Percentiles rank a stretch among this genome's conserved stretches.
Evolutionary conservation across 2,888 invertebrate species (phyloP).

Genomic region (Tipula helvola): DNA sequence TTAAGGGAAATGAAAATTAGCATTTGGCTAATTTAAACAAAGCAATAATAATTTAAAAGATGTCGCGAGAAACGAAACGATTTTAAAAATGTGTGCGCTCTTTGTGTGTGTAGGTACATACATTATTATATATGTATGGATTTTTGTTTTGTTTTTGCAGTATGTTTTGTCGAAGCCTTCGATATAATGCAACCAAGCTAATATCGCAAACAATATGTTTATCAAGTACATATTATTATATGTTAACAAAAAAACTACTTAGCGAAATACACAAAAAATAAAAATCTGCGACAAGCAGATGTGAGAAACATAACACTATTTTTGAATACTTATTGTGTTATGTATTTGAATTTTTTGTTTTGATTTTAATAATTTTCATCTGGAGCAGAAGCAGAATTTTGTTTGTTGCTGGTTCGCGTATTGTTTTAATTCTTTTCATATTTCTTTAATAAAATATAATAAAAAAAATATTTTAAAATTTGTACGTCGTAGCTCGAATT

Average conservation of each 20-base stretch:
- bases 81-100: background rate
- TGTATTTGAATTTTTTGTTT: background rate
- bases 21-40: conserved; percentile 5
- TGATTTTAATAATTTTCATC: background rate
- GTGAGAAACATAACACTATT: background rate
- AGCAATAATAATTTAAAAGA: background rate
- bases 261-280: background rate
- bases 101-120: background rate
- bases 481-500: background rate
- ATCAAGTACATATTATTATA: background rate
- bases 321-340: background rate
- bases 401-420: background rate
- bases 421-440: background rate
- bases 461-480: too few species aligned
- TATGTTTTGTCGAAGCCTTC: background rate
- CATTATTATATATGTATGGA: background rate
- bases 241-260: background rate
- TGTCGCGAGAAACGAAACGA: background rate
- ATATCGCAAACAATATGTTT: background rate
- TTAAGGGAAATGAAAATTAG: background rate
- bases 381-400: background rate
- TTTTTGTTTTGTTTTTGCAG: background rate
- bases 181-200: background rate
- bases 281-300: background rate
- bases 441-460: background rate